phyloP scores from a whole-genome alignment of 2,888 invertebrate genomes.

The Nematopogon swammerdamellus region DNA sequence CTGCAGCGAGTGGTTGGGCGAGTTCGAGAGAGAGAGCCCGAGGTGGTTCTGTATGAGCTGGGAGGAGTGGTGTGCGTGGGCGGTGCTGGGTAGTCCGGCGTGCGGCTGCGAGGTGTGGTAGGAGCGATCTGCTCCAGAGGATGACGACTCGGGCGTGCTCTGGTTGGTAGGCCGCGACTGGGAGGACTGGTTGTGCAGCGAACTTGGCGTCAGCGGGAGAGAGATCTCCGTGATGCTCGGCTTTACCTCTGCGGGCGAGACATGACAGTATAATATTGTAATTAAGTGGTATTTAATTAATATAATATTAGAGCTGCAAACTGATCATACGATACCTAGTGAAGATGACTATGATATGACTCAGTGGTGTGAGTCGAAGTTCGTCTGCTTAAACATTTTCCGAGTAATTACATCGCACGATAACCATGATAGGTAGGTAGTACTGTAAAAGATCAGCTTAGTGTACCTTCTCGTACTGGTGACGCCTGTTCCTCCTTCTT shows the following conservation, averaged over 20 bases:
- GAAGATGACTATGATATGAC: background rate
- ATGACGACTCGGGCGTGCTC: conserved; percentile 24
- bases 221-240: conserved; percentile 45
- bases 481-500: conserved; percentile 47
- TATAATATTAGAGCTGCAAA: background rate
- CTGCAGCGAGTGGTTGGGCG: conserved; percentile 11
- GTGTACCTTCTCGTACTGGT: conserved; percentile 35
- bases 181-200: conserved; percentile 14
- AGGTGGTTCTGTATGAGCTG: conserved; percentile 10
- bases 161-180: conserved; percentile 24
- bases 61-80: conserved; percentile 18
- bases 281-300: background rate
- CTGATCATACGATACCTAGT: background rate
- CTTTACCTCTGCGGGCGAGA: conserved; percentile 36
- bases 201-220: conserved; percentile 26
- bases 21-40: conserved; percentile 12
- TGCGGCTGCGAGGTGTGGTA: conserved; percentile 17
- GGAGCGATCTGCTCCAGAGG: conserved; percentile 31
- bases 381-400: too few species aligned
- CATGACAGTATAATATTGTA: background rate
- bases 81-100: conserved; percentile 12
- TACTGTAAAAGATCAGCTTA: too few species aligned
- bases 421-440: too few species aligned
- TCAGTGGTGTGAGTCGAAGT: too few species aligned
- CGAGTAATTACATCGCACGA: too few species aligned